These are phyloP conservation scores for Calonectris borealis DNA, from an alignment of 2,113 vertebrate genomes.

Conservation along the genomic window DNA sequence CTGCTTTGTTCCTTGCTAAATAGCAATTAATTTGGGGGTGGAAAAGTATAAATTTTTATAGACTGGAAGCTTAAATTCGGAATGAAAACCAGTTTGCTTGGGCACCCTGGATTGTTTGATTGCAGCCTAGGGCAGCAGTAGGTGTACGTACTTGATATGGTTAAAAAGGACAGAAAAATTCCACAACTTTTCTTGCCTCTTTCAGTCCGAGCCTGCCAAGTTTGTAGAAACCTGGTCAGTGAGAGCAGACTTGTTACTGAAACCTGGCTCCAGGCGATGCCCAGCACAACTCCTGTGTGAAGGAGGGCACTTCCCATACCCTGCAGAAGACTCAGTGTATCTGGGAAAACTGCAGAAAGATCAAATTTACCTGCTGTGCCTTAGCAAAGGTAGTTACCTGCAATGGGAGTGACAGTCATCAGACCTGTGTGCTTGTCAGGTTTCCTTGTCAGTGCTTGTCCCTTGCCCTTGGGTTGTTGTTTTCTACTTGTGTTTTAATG, in stretches of 20 bases:
- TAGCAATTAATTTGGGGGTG: neutral
- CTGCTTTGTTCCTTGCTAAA: neutral
- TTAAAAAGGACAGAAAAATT: neutral
- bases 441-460: neutral
- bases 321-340: neutral
- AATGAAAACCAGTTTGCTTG: neutral
- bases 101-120: neutral
- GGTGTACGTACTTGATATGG: neutral
- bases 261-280: neutral
- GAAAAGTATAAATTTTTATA: neutral
- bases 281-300: neutral
- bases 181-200: neutral
- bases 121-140: neutral
- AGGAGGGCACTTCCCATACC: neutral
- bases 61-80: neutral
- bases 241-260: neutral
- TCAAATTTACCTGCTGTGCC: neutral
- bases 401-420: neutral
- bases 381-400: neutral
- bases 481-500: neutral
- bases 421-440: fast-evolving
- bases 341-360: neutral
- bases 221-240: neutral
- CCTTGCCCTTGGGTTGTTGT: neutral
- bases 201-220: neutral